Evolutionary conservation across 1,140 invertebrate species (phyloP).

Genomic region (Aphelinus certus): DNA sequence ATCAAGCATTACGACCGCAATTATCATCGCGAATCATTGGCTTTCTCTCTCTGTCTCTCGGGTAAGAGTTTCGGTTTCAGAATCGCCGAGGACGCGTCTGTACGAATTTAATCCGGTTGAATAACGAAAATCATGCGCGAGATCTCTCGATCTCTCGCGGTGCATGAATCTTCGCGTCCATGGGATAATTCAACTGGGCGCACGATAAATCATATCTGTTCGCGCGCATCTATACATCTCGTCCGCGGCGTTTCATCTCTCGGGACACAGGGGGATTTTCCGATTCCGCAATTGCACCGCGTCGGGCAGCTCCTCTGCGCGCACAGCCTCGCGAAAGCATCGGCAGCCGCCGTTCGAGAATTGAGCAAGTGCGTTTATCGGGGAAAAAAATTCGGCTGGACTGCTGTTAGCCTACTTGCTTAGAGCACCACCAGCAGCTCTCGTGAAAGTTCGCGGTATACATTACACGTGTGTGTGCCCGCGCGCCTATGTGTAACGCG

Average conservation of each 20-base stretch:
- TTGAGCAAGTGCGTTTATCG: conserved; percentile 7
- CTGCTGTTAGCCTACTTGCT: conserved; percentile 28
- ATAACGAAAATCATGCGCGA: no score
- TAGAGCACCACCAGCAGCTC: not conserved
- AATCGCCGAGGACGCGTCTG: no score
- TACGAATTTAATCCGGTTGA: no score
- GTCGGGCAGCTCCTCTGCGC: not conserved
- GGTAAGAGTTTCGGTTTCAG: no score
- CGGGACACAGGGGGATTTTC: not conserved
- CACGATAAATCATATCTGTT: not conserved
- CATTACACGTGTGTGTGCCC: no score
- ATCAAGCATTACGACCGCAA: no score
- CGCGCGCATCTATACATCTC: no score
- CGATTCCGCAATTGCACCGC: conserved; percentile 1
- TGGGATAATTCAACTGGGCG: not conserved
- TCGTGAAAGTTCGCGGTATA: conserved; percentile 5
- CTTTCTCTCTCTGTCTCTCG: no score
- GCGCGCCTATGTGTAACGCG: not conserved
- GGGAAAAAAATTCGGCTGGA: not conserved
- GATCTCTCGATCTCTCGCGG: no score
- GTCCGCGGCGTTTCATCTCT: not conserved
- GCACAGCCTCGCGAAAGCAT: not conserved
- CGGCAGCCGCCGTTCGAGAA: not conserved
- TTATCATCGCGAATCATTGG: no score
- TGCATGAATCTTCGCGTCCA: no score